phyloP scores from a whole-genome alignment of 2,113 vertebrate genomes.

The Passerina amoena region DNA sequence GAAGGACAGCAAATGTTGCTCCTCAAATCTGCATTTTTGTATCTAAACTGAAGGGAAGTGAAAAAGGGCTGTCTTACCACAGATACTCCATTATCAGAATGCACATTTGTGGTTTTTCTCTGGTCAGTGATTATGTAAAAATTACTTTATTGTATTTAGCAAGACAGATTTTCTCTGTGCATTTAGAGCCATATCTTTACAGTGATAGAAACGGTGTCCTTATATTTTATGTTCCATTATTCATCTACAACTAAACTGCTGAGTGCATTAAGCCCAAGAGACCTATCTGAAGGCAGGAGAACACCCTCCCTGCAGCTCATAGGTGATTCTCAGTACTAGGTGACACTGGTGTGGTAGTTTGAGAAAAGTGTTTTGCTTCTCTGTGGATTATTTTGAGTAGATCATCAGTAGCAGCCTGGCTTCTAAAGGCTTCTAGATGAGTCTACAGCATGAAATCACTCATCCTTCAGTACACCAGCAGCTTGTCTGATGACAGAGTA shows the following conservation, averaged over 20 bases:
- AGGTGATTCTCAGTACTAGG: background rate
- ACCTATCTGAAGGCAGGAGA: background rate
- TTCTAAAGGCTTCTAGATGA: background rate
- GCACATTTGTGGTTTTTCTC: background rate
- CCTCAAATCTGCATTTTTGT: background rate
- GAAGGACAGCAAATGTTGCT: background rate
- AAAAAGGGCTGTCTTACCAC: background rate
- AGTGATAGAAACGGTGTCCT: background rate
- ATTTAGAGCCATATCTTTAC: background rate
- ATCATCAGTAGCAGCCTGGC: background rate
- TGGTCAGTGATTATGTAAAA: background rate
- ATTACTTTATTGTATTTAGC: background rate
- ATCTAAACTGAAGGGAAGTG: background rate
- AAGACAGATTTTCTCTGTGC: background rate
- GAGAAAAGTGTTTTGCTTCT: background rate
- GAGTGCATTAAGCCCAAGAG: background rate
- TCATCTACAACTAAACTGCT: background rate
- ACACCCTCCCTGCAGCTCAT: background rate
- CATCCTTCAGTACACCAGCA: background rate
- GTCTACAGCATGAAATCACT: background rate
- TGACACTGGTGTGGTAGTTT: background rate
- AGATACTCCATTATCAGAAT: background rate
- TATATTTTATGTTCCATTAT: background rate
- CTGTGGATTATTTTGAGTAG: background rate
- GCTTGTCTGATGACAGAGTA: background rate